These are phyloP conservation scores for Drosophila subpulchrella DNA, from an alignment of 1,140 invertebrate species.

Conservation along the genomic window DNA sequence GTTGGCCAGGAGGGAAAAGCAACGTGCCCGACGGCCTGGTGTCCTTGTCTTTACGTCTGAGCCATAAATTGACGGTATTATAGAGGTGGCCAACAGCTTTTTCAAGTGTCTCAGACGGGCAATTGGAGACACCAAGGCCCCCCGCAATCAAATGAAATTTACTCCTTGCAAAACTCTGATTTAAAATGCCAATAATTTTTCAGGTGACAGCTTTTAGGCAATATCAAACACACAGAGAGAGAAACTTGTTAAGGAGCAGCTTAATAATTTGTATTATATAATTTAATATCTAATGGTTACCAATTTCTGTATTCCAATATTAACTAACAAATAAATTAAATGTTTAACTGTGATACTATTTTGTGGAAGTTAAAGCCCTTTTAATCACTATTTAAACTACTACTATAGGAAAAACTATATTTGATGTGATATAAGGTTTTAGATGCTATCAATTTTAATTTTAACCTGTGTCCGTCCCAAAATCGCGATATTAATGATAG, in stretches of 20 bases:
- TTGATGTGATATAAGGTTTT: too few species aligned
- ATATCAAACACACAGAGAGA: background rate
- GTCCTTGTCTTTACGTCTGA: slow-evolving; percentile 47
- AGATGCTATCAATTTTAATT: background rate
- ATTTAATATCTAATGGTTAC: background rate
- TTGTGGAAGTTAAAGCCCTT: too few species aligned
- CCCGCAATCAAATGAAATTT: slow-evolving; percentile 50
- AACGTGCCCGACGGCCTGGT: slow-evolving; percentile 29
- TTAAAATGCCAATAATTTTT: slow-evolving; percentile 74
- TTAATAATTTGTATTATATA: too few species aligned
- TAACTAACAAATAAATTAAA: too few species aligned
- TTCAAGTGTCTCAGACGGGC: slow-evolving; percentile 22
- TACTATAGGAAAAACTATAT: too few species aligned
- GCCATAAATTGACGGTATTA: slow-evolving; percentile 61
- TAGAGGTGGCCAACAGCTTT: slow-evolving; percentile 26
- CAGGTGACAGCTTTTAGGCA: slow-evolving; percentile 14
- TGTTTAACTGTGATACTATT: too few species aligned
- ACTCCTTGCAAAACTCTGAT: slow-evolving; percentile 38
- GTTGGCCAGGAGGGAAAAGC: slow-evolving; percentile 5
- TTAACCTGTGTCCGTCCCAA: background rate
- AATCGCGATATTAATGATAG: background rate
- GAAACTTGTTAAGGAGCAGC: background rate
- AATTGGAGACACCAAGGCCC: background rate
- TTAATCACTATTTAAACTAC: too few species aligned
- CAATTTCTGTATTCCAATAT: too few species aligned